phyloP scores from a whole-genome alignment of 2,797 vertebrate species.

The Xyrichtys novacula region DNA sequence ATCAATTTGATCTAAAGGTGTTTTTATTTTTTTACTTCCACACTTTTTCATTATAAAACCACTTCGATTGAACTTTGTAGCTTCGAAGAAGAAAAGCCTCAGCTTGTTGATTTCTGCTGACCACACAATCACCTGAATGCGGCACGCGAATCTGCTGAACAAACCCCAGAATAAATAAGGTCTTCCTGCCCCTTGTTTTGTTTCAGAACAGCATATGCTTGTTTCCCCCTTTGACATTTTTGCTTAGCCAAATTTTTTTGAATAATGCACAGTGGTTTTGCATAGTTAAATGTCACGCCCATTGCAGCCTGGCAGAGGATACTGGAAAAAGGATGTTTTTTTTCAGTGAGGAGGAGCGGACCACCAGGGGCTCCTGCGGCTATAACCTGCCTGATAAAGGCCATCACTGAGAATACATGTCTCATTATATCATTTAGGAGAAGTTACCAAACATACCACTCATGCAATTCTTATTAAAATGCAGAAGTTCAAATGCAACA shows the following conservation, averaged over 20 bases:
- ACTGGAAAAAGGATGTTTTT: slow-evolving; percentile 27
- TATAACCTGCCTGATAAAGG: slow-evolving; percentile 58
- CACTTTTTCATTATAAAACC: too few relatives aligned
- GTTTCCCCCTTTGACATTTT: slow-evolving; percentile 82
- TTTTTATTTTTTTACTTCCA: too few relatives aligned
- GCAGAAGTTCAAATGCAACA: slow-evolving; percentile 31
- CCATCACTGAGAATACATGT: slow-evolving; percentile 60
- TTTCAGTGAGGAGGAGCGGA: slow-evolving; percentile 43
- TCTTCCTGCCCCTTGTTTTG: slow-evolving; percentile 46
- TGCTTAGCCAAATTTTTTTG: slow-evolving; percentile 69
- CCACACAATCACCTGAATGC: slow-evolving; percentile 19
- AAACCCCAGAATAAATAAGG: slow-evolving; percentile 40
- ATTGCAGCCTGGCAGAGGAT: slow-evolving; percentile 63
- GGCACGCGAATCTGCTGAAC: slow-evolving; percentile 27
- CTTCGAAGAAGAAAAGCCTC: not conserved
- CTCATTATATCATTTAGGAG: slow-evolving; percentile 57
- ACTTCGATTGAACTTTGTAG: not conserved
- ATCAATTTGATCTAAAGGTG: too few relatives aligned
- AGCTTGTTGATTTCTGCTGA: slow-evolving; percentile 24
- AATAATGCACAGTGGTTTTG: slow-evolving; percentile 81
- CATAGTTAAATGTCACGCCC: slow-evolving; percentile 85
- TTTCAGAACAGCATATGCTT: slow-evolving; percentile 65
- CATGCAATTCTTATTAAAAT: slow-evolving; percentile 52
- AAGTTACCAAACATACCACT: slow-evolving; percentile 42
- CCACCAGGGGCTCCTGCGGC: slow-evolving; percentile 54